A percentile compares a stretch with the other conserved stretches of the same genome.
phyloP scores from a whole-genome alignment of 2,888 invertebrate species.

The Mycalesis mineus region DNA sequence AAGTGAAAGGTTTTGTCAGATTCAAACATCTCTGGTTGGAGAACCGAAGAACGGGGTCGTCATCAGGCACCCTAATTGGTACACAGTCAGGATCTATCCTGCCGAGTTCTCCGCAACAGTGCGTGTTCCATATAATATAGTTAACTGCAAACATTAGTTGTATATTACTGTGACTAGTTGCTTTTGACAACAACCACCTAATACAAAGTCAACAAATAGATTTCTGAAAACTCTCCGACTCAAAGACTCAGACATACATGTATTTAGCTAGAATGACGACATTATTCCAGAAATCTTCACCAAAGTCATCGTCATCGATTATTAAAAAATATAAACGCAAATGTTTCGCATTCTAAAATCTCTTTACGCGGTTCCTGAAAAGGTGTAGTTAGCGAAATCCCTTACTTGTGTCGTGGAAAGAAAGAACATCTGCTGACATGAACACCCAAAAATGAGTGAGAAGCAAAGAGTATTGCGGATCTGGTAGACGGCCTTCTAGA shows the following conservation, averaged over 20 bases:
- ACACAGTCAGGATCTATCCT: slow-evolving; percentile 36
- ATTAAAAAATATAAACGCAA: too few species aligned
- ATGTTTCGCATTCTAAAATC: too few species aligned
- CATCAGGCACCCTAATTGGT: slow-evolving; percentile 35
- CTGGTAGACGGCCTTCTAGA: slow-evolving; percentile 30
- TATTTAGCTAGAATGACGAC: too few species aligned
- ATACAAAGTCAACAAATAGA: too few species aligned
- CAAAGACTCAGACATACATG: too few species aligned
- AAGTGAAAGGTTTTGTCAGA: slow-evolving; percentile 41
- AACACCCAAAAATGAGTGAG: slow-evolving; percentile 36
- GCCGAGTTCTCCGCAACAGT: slow-evolving; percentile 37
- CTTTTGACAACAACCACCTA: too few species aligned
- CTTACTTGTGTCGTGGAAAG: slow-evolving; percentile 40
- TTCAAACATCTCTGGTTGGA: slow-evolving; percentile 41
- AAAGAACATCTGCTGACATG: slow-evolving; percentile 35
- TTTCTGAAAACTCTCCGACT: too few species aligned
- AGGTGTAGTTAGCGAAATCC: not conserved
- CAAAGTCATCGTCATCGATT: too few species aligned
- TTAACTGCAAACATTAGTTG: slow-evolving; percentile 41
- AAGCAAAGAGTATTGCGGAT: slow-evolving; percentile 34
- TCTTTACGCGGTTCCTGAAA: not conserved
- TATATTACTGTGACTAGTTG: not conserved
- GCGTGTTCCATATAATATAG: slow-evolving; percentile 39
- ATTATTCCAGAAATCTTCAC: too few species aligned
- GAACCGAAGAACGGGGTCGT: slow-evolving; percentile 44